phyloP scores from a whole-genome alignment of 2,888 invertebrate genomes.

The Brachylomia viminalis region DNA sequence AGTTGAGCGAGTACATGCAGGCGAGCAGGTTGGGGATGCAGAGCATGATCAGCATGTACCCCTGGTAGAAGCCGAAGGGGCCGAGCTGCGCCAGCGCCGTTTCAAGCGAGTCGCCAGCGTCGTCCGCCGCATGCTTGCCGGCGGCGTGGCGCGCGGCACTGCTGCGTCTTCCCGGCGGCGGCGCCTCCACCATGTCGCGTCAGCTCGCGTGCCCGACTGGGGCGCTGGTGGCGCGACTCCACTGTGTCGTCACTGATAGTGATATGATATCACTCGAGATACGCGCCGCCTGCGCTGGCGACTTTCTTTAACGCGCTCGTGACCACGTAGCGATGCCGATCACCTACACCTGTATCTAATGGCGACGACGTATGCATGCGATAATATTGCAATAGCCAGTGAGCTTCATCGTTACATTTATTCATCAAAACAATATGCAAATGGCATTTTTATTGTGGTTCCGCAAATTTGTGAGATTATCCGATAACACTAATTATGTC shows the following conservation, averaged over 20 bases:
- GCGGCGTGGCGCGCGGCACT: constrained; percentile 14
- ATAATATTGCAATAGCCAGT: too few relatives aligned
- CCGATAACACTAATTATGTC: too few relatives aligned
- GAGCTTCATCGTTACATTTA: background rate
- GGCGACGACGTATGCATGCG: too few relatives aligned
- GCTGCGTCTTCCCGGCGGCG: background rate
- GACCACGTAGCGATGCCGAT: background rate
- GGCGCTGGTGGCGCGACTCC: background rate
- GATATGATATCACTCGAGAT: constrained; percentile 49
- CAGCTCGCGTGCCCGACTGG: constrained; percentile 17
- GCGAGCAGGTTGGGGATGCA: constrained; percentile 88
- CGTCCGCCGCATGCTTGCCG: constrained; percentile 24
- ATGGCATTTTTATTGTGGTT: background rate
- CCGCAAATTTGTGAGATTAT: too few relatives aligned
- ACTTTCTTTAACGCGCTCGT: background rate
- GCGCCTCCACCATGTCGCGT: constrained; percentile 35
- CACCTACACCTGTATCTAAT: too few relatives aligned
- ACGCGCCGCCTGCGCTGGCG: constrained; percentile 16
- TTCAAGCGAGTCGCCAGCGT: constrained; percentile 76
- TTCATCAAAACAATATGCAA: background rate
- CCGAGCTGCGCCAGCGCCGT: constrained; percentile 82
- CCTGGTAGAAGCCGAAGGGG: constrained; percentile 85
- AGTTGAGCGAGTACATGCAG: constrained; percentile 89
- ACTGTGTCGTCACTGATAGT: constrained; percentile 42
- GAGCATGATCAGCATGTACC: constrained; percentile 80